phyloP scores from a whole-genome alignment of 2,888 invertebrate species.

The Blastobasis adustella region DNA sequence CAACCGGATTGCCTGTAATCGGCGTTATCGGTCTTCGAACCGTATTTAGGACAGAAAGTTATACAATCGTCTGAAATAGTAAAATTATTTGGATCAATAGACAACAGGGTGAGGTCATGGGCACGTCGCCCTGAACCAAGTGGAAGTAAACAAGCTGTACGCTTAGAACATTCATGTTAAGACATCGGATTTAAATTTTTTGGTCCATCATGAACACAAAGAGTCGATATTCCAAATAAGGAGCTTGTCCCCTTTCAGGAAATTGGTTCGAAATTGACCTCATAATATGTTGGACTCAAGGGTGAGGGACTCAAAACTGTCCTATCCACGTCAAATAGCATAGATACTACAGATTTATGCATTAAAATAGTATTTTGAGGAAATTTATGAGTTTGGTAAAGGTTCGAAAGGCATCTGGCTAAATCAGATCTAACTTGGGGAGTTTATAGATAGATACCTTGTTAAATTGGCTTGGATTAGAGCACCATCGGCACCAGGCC shows the following conservation, averaged over 20 bases:
- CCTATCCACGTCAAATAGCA: not conserved
- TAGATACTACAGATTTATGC: constrained; percentile 2
- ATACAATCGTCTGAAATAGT: too few relatives aligned
- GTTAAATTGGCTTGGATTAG: too few relatives aligned
- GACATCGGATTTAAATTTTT: not conserved
- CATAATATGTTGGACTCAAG: constrained; percentile 2
- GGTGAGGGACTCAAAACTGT: not conserved
- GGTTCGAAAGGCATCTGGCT: constrained; percentile 4
- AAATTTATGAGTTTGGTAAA: constrained; percentile 4
- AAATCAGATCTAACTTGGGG: constrained; percentile 3
- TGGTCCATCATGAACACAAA: constrained; percentile 5
- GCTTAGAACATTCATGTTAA: too few relatives aligned
- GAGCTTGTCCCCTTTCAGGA: not conserved
- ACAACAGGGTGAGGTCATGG: too few relatives aligned
- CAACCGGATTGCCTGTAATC: constrained; percentile 1
- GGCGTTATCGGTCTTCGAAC: too few relatives aligned
- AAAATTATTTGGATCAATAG: too few relatives aligned
- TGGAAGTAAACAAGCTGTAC: too few relatives aligned
- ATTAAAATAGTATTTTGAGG: constrained; percentile 6
- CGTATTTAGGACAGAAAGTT: too few relatives aligned
- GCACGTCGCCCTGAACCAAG: too few relatives aligned
- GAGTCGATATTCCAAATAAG: constrained; percentile 8
- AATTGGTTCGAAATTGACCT: constrained; percentile 2
- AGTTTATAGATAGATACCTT: not conserved
- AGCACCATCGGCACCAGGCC: constrained; percentile 10